phyloP scores from a whole-genome alignment of 1,140 invertebrate species.

The Tetranychus cinnabarinus region DNA sequence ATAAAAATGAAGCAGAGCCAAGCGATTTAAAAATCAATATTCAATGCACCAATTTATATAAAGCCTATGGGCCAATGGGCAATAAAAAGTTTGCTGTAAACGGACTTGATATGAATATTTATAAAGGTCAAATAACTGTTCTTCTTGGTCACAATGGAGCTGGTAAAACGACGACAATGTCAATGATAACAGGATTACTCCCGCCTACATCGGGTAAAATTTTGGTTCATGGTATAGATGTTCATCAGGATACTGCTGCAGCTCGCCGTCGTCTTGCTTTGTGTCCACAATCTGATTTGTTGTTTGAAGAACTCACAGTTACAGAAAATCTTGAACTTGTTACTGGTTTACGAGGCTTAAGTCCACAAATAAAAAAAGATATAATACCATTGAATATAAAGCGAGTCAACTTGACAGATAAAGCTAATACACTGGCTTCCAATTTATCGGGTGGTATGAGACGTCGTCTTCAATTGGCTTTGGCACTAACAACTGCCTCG shows the following conservation, averaged over 20 bases:
- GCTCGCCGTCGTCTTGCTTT: conserved; percentile 51
- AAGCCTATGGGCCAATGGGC: neutral
- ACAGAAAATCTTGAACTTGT: conserved; percentile 10
- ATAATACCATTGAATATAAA: conserved; percentile 23
- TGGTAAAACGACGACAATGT: conserved; percentile 58
- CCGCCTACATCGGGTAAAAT: conserved; percentile 42
- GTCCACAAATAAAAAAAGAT: conserved; percentile 25
- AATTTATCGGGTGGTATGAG: conserved; percentile 65
- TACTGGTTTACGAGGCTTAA: conserved; percentile 32
- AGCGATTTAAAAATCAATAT: neutral
- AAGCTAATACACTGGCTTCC: conserved; percentile 36
- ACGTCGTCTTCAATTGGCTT: conserved; percentile 56
- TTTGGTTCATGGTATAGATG: conserved; percentile 37
- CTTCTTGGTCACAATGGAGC: conserved; percentile 28
- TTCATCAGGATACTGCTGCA: conserved; percentile 24
- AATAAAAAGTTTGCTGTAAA: conserved; percentile 36
- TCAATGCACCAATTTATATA: conserved; percentile 19
- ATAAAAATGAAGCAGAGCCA: neutral
- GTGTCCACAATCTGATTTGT: conserved; percentile 49
- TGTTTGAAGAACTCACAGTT: conserved; percentile 23
- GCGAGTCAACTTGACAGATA: conserved; percentile 29
- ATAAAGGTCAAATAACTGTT: conserved; percentile 54
- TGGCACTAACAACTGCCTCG: conserved; percentile 44
- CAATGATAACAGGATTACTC: conserved; percentile 45
- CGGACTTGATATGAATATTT: conserved; percentile 39